Conservation (phyloP, 1,140 invertebrate species). For the Drosophila serrata region DNA sequence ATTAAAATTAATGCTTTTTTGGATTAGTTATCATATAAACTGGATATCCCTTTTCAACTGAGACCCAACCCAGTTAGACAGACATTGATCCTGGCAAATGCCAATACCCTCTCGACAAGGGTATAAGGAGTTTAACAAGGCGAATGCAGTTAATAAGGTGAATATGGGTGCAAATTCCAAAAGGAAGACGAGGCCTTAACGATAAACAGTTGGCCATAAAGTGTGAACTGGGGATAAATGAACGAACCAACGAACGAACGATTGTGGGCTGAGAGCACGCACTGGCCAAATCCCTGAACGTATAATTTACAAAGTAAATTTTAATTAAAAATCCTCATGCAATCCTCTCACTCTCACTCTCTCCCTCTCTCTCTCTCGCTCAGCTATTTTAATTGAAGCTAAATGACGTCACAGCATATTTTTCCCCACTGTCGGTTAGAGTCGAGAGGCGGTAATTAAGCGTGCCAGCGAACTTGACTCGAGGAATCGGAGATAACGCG, state of each 20-base stretch:
- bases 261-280: constrained; percentile 48
- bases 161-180: background rate
- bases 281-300: constrained; percentile 63
- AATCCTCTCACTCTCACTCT: constrained; percentile 26
- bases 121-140: background rate
- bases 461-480: constrained; percentile 65
- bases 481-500: constrained; percentile 51
- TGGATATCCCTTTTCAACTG: no score
- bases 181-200: background rate
- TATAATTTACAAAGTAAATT: constrained; percentile 82
- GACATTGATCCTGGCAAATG: background rate
- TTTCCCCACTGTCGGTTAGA: constrained; percentile 37
- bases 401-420: constrained; percentile 74
- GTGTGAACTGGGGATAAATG: constrained; percentile 4
- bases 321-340: constrained; percentile 82
- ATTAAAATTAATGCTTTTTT: no score
- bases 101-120: constrained; percentile 5
- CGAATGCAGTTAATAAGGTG: constrained; percentile 8
- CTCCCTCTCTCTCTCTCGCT: background rate
- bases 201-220: constrained; percentile 33
- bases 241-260: background rate
- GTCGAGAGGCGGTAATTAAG: constrained; percentile 66
- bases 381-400: constrained; percentile 81
- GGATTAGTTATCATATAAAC: no score
- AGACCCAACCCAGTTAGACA: background rate